Evolutionary conservation across 2,888 invertebrate genomes (phyloP).

Genomic region (Trilocha varians): DNA sequence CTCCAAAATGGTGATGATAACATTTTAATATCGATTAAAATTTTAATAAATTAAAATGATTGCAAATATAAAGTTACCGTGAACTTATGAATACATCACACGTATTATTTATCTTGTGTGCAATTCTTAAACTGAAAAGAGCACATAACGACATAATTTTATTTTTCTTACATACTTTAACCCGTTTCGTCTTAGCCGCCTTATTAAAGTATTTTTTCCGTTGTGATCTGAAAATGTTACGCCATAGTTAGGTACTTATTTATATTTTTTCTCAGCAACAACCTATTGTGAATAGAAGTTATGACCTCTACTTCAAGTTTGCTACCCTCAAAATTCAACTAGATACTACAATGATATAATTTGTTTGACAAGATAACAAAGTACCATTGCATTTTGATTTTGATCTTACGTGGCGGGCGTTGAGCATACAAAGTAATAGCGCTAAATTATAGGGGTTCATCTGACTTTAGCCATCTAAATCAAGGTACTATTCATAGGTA

Average conservation of each 20-base stretch:
- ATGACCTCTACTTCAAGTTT: no score
- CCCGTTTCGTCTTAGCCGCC: neutral
- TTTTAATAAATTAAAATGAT: neutral
- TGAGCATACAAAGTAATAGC: no score
- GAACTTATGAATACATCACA: constrained; percentile 28
- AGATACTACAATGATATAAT: no score
- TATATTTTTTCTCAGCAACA: no score
- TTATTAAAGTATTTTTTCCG: neutral
- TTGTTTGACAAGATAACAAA: no score
- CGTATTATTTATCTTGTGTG: constrained; percentile 27
- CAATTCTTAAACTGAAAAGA: constrained; percentile 38
- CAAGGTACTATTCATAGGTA: neutral
- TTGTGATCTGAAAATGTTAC: neutral
- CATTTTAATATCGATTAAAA: neutral
- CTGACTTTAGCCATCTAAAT: neutral
- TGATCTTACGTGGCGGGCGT: no score
- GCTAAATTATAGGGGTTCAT: no score
- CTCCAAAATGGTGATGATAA: no score
- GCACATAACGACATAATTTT: constrained; percentile 26
- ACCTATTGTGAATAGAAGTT: no score
- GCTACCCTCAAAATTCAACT: no score
- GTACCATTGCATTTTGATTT: no score
- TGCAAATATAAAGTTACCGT: constrained; percentile 28
- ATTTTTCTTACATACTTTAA: constrained; percentile 9
- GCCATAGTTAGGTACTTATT: no score